Evolutionary conservation across 2,797 vertebrate genomes (phyloP).

Genomic region (Tachyglossus aculeatus): DNA sequence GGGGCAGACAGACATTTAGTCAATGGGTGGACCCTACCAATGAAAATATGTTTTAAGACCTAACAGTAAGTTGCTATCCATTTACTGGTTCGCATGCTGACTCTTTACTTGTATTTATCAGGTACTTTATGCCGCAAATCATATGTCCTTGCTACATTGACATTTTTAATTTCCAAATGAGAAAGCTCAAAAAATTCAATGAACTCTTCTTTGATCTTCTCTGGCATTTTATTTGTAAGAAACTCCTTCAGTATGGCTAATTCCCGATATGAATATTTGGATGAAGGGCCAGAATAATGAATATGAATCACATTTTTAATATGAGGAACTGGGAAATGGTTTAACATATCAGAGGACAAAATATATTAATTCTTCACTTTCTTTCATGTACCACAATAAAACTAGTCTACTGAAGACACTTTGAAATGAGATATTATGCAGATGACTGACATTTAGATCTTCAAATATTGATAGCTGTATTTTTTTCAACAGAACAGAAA

Average conservation of each 20-base stretch:
- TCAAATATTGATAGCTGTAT: slow-evolving; percentile 21
- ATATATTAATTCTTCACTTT: slow-evolving; percentile 24
- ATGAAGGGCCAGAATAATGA: slow-evolving; percentile 1
- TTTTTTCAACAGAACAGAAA: slow-evolving; percentile 38
- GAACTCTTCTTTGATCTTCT: background rate
- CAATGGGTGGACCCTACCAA: slow-evolving; percentile 10
- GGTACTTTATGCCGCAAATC: background rate
- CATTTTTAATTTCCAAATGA: slow-evolving; percentile 27
- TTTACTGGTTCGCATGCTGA: slow-evolving; percentile 26
- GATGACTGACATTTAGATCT: slow-evolving; percentile 16
- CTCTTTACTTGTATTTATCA: slow-evolving; percentile 11
- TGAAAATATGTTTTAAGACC: slow-evolving; percentile 15
- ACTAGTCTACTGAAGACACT: background rate
- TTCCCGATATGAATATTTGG: background rate
- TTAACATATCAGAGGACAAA: slow-evolving; percentile 1
- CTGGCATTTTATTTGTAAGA: background rate
- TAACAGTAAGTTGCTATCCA: slow-evolving; percentile 23
- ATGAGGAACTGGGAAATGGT: background rate
- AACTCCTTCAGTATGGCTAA: background rate
- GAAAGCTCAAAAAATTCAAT: background rate
- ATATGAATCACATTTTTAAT: slow-evolving; percentile 13
- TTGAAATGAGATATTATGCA: slow-evolving; percentile 27
- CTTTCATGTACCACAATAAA: background rate
- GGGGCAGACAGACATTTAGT: no score
- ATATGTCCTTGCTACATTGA: background rate